A percentile compares a stretch with the other conserved stretches of the same genome.
phyloP scores from a whole-genome alignment of 2,113 vertebrate species.

The Lipophrys pholis region DNA sequence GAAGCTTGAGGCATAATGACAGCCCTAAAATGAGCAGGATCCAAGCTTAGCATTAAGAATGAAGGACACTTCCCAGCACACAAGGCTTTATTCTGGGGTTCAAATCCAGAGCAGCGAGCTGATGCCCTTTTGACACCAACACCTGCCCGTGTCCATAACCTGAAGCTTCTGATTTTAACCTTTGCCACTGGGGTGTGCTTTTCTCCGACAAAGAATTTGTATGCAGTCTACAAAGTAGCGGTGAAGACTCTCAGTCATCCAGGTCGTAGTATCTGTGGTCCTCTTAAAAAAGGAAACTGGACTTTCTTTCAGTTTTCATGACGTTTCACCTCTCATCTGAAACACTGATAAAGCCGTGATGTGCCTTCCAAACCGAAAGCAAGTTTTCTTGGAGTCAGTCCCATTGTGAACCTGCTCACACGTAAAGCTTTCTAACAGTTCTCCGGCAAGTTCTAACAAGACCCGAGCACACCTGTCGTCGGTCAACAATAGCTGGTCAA shows the following conservation, averaged over 20 bases:
- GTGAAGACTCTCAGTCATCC: neutral
- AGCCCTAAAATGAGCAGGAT: constrained; percentile 10
- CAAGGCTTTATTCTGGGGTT: constrained; percentile 16
- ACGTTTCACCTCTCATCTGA: too few relatives aligned
- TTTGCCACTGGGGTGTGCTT: neutral
- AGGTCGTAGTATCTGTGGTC: neutral
- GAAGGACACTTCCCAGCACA: constrained; percentile 6
- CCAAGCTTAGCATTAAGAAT: constrained; percentile 26
- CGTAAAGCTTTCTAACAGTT: constrained; percentile 29
- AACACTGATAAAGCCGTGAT: too few relatives aligned
- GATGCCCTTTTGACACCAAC: constrained; percentile 37
- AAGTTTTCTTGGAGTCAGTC: neutral
- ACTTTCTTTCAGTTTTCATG: too few relatives aligned
- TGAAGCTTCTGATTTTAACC: constrained; percentile 58
- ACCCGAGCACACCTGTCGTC: constrained; percentile 67
- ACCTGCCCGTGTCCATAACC: constrained; percentile 62
- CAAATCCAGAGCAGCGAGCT: constrained; percentile 46
- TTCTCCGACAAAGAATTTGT: constrained; percentile 2
- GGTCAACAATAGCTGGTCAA: constrained; percentile 47
- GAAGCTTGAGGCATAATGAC: neutral
- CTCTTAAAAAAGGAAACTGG: too few relatives aligned
- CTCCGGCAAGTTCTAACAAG: constrained; percentile 68
- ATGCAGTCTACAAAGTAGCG: constrained; percentile 1
- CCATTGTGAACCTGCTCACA: constrained; percentile 1
- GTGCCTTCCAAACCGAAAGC: neutral